Percentiles rank a stretch among this genome's conserved stretches.
Evolutionary conservation across 1,140 invertebrate genomes (phyloP).

Genomic region (Zaprionus taronus): DNA sequence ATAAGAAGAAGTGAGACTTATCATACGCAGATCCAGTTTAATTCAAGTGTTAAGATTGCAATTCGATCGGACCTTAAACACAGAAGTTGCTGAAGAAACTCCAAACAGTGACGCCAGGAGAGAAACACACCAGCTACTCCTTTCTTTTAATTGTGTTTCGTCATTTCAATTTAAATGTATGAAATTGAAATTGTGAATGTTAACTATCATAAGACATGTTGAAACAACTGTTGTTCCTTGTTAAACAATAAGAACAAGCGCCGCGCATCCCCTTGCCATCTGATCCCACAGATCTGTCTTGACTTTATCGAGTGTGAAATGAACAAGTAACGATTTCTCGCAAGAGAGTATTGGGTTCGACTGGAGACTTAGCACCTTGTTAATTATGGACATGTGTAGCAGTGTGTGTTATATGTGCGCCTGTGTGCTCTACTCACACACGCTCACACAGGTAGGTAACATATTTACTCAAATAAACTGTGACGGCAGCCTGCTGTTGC

Average conservation of each 20-base stretch:
- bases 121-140: no score
- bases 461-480: constrained; percentile 29
- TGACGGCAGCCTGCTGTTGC: constrained; percentile 53
- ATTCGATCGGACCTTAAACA: no score
- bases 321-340: constrained; percentile 4
- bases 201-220: background rate
- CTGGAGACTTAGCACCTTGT: constrained; percentile 2
- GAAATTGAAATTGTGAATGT: background rate
- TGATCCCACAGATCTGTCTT: background rate
- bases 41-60: no score
- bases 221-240: constrained; percentile 5
- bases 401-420: background rate
- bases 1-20: no score
- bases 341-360: background rate
- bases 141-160: no score
- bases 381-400: background rate
- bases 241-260: background rate
- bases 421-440: background rate
- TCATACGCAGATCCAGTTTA: no score
- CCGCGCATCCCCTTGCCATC: background rate
- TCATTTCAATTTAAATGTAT: background rate
- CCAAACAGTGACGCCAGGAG: no score
- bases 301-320: constrained; percentile 5
- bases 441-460: background rate
- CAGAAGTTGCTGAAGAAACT: no score